Conservation (phyloP, 1,140 invertebrate species). For the Bombus picipes region DNA sequence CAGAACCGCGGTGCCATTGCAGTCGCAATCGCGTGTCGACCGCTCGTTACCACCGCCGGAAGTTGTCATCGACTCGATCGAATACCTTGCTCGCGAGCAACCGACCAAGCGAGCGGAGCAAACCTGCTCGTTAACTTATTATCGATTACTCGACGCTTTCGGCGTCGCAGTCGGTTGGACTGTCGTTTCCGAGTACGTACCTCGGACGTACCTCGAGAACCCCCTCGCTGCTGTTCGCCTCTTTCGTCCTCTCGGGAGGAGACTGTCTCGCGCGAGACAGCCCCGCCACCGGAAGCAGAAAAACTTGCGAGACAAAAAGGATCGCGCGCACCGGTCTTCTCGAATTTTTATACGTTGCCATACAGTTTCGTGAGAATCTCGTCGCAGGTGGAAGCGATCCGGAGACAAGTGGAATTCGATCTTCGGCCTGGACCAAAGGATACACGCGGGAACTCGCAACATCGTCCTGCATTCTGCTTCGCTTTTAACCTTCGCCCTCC, state of each 20-base stretch:
- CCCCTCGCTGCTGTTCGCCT: not conserved
- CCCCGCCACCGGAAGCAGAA: not conserved
- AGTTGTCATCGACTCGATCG: constrained; percentile 65
- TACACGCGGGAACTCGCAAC: constrained; percentile 40
- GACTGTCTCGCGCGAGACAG: not conserved
- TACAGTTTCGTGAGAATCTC: constrained; percentile 24
- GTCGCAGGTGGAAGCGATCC: not conserved
- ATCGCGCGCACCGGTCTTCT: not conserved
- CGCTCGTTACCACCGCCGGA: constrained; percentile 62
- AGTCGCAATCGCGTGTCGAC: constrained; percentile 62
- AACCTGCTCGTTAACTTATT: constrained; percentile 71
- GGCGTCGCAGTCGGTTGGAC: not conserved
- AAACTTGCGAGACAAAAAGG: not conserved
- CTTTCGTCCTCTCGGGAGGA: too few species aligned
- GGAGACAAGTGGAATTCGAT: constrained; percentile 20
- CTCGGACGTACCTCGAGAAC: too few species aligned
- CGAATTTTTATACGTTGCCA: not conserved
- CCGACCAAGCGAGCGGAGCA: constrained; percentile 6
- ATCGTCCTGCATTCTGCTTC: not conserved
- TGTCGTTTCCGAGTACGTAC: not conserved
- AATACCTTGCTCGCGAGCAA: constrained; percentile 49
- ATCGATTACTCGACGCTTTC: constrained; percentile 66
- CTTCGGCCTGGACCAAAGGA: constrained; percentile 19
- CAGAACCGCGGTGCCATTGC: constrained; percentile 39
- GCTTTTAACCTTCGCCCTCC: not conserved